phyloP scores from a whole-genome alignment of 2,797 vertebrate genomes.

The Tolypeutes matacus region DNA sequence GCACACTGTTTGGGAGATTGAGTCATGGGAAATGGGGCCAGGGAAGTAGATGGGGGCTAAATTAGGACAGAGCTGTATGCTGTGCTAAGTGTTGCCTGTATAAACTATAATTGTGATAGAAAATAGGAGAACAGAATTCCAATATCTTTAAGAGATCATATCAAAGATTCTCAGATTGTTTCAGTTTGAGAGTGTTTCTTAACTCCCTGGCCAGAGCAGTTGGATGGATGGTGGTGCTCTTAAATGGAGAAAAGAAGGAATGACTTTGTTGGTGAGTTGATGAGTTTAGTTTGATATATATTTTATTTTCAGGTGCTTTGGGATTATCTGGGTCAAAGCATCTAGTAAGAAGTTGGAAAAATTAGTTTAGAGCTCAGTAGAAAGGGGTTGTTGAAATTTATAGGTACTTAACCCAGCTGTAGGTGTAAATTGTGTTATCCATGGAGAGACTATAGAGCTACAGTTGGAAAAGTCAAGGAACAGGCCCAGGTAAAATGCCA shows the following conservation, averaged over 20 bases:
- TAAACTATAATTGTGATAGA: not conserved
- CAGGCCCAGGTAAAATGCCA: not conserved
- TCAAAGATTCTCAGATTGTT: not conserved
- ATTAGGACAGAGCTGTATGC: not conserved
- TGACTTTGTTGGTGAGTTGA: not conserved
- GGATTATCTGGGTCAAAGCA: not conserved
- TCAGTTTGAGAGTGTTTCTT: not conserved
- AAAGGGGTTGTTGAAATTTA: not conserved
- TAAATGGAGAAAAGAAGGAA: not conserved
- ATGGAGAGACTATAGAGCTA: not conserved
- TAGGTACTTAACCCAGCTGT: not conserved
- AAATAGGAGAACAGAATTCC: not conserved
- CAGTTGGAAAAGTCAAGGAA: not conserved
- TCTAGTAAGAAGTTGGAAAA: not conserved
- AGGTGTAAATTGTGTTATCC: not conserved
- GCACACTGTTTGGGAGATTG: not conserved
- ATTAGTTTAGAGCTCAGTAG: not conserved
- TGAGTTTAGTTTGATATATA: not conserved
- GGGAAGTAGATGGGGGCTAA: not conserved
- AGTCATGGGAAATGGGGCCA: not conserved
- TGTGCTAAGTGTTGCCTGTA: not conserved
- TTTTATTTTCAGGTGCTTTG: conserved; percentile 8
- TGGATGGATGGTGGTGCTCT: not conserved
- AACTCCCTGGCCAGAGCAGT: not conserved
- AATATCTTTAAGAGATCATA: not conserved